Evolutionary conservation across 2,797 vertebrate genomes (phyloP).

Genomic region (Aplochiton taeniatus): DNA sequence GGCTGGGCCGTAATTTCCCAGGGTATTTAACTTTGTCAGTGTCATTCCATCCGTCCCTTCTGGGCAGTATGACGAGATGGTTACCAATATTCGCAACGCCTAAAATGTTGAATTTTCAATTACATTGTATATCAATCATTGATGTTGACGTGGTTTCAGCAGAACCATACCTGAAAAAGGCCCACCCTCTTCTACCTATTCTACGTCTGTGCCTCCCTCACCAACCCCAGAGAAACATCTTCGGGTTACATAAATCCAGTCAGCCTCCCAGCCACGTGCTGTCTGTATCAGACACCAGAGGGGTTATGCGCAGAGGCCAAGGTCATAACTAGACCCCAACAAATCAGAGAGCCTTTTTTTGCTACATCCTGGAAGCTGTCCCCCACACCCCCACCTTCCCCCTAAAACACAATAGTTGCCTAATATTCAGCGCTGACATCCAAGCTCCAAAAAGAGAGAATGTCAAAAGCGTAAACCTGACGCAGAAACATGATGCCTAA

Average conservation of each 20-base stretch:
- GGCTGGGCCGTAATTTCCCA: too few species aligned
- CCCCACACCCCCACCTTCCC: slow-evolving; percentile 7
- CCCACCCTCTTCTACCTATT: too few species aligned
- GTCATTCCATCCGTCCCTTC: too few species aligned
- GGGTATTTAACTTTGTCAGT: too few species aligned
- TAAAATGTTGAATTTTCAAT: too few species aligned
- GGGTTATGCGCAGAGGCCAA: slow-evolving; percentile 37
- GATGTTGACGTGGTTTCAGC: too few species aligned
- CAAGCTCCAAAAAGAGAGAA: slow-evolving; percentile 41
- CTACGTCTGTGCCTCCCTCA: too few species aligned
- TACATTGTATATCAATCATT: too few species aligned
- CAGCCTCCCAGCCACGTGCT: slow-evolving; percentile 4
- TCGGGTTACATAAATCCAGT: not conserved
- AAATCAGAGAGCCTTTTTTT: not conserved
- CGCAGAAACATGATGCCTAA: slow-evolving; percentile 18
- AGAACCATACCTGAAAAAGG: too few species aligned
- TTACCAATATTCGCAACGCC: too few species aligned
- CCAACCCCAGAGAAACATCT: too few species aligned
- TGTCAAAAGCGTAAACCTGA: slow-evolving; percentile 19
- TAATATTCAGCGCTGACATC: slow-evolving; percentile 32
- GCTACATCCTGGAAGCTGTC: slow-evolving; percentile 11
- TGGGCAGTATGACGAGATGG: too few species aligned
- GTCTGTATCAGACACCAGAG: not conserved
- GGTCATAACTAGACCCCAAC: not conserved
- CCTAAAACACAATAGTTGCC: slow-evolving; percentile 18